Percentiles rank a stretch among this genome's conserved stretches.
These are phyloP conservation scores for Champsocephalus esox DNA, from an alignment of 2,797 vertebrate species.

Conservation along the genomic window DNA sequence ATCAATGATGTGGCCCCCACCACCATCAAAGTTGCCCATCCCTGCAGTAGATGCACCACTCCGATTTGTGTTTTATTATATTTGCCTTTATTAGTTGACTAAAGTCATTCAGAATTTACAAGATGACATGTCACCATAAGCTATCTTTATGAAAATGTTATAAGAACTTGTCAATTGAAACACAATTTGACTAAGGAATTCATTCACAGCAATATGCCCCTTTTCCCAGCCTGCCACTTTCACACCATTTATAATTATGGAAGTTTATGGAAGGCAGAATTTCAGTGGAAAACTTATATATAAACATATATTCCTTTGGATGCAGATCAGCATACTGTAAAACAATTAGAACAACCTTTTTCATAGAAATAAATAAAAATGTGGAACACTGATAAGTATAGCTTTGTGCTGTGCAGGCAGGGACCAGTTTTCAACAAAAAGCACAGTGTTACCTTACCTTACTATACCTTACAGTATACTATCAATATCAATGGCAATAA, in stretches of 20 bases:
- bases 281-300: not conserved
- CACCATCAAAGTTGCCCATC: no score
- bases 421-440: constrained; percentile 12
- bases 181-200: not conserved
- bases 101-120: not conserved
- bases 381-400: no score
- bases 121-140: not conserved
- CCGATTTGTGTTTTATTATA: not conserved
- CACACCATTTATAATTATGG: not conserved
- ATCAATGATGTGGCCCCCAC: no score
- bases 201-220: not conserved
- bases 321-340: not conserved
- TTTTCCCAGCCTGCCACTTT: constrained; percentile 1
- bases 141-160: constrained; percentile 5
- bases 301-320: not conserved
- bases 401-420: not conserved
- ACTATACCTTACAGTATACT: constrained; percentile 7
- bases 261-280: constrained; percentile 3
- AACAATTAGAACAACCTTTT: not conserved
- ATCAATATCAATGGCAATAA: not conserved
- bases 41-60: not conserved
- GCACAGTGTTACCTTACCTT: not conserved
- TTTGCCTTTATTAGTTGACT: constrained; percentile 3
- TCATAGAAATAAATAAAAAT: not conserved
- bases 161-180: not conserved